Percentiles rank a stretch among this genome's conserved stretches.
Conservation (phyloP, 2,797 vertebrate genomes). For the Sebastiscus albofasciatus region DNA sequence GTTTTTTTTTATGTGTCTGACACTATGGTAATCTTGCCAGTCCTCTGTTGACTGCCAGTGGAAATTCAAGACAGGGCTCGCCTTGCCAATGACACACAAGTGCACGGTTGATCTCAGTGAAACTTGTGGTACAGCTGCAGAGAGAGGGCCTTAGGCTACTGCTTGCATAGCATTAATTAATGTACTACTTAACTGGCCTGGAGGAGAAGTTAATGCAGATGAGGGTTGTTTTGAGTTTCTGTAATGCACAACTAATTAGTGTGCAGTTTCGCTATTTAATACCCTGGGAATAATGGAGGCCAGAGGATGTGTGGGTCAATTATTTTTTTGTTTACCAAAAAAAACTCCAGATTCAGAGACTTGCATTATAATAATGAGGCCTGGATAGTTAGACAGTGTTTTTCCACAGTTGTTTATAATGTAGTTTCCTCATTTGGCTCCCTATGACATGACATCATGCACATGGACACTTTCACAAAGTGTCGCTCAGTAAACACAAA, state of each 20-base stretch:
- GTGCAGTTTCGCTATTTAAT: not conserved
- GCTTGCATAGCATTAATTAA: slow-evolving; percentile 22
- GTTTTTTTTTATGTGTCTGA: slow-evolving; percentile 60
- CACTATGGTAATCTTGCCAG: slow-evolving; percentile 59
- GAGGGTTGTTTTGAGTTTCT: not conserved
- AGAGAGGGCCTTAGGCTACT: not conserved
- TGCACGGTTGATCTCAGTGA: slow-evolving; percentile 31
- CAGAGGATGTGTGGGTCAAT: not conserved
- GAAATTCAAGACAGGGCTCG: slow-evolving; percentile 59
- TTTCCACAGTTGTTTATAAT: slow-evolving; percentile 36
- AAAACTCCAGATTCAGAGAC: not conserved
- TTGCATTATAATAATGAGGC: not conserved
- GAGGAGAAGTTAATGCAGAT: slow-evolving; percentile 15
- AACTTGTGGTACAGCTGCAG: slow-evolving; percentile 36
- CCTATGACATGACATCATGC: slow-evolving; percentile 57
- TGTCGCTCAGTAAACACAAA: slow-evolving; percentile 59
- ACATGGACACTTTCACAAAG: slow-evolving; percentile 33
- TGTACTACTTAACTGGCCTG: slow-evolving; percentile 4
- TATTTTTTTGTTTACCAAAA: slow-evolving; percentile 2
- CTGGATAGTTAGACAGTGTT: not conserved
- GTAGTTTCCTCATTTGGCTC: slow-evolving; percentile 33
- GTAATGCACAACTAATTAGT: slow-evolving; percentile 4
- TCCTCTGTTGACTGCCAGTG: slow-evolving; percentile 56
- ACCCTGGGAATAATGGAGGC: not conserved
- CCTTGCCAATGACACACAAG: slow-evolving; percentile 37